phyloP scores from a whole-genome alignment of 1,140 invertebrate genomes.

The Phortica variegata region DNA sequence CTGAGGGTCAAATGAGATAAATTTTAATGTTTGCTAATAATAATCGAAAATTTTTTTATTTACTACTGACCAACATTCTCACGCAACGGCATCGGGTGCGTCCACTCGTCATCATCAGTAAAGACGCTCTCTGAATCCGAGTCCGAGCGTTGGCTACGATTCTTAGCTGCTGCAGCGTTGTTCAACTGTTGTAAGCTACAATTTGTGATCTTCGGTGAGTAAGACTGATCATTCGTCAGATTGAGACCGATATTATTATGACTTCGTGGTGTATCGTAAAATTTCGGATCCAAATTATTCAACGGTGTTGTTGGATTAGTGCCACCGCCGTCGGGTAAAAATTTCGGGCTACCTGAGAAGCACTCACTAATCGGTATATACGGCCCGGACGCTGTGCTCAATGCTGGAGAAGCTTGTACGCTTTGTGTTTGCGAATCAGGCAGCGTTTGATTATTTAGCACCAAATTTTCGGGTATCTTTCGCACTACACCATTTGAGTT shows the following conservation, averaged over 20 bases:
- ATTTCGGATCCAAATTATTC: constrained; percentile 58
- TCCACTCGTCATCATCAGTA: constrained; percentile 63
- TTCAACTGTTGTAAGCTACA: constrained; percentile 43
- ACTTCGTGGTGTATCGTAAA: constrained; percentile 62
- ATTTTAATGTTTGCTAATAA: neutral
- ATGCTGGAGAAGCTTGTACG: constrained; percentile 63
- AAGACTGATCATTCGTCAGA: constrained; percentile 53
- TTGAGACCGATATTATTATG: constrained; percentile 56
- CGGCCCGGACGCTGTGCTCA: constrained; percentile 66
- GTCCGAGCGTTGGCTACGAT: constrained; percentile 56
- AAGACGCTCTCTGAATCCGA: constrained; percentile 65
- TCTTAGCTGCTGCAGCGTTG: constrained; percentile 24
- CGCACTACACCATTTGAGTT: constrained; percentile 44
- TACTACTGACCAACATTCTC: constrained; percentile 46
- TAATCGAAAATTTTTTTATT: neutral
- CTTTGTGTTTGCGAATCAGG: constrained; percentile 41
- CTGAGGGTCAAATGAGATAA: constrained; percentile 16
- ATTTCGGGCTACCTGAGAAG: constrained; percentile 73
- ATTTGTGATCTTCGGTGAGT: constrained; percentile 55
- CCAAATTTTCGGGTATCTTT: constrained; percentile 52
- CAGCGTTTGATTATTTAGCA: constrained; percentile 35
- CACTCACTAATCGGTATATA: constrained; percentile 88
- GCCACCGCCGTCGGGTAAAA: constrained; percentile 28
- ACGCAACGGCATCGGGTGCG: constrained; percentile 47
- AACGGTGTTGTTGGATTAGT: constrained; percentile 44